These are phyloP conservation scores for Drosophila jambulina DNA, from an alignment of 1,140 invertebrate species.

Conservation along the genomic window DNA sequence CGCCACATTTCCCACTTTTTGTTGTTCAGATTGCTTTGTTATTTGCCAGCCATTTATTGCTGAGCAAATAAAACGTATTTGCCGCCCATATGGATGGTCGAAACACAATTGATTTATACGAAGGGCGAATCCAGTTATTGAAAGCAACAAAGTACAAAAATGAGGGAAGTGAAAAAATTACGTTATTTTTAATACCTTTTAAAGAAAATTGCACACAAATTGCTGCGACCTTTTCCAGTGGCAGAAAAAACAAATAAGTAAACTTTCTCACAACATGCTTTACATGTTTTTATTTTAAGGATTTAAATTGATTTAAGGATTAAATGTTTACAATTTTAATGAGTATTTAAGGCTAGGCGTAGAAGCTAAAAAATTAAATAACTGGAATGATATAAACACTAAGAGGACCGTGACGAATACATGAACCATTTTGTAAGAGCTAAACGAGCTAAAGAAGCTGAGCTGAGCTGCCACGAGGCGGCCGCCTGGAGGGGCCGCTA, in stretches of 20 bases:
- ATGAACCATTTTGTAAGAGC: constrained; percentile 55
- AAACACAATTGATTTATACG: constrained; percentile 66
- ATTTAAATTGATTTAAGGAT: constrained; percentile 35
- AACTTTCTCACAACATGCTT: constrained; percentile 20
- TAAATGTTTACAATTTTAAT: constrained; percentile 36
- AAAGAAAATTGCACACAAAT: not conserved
- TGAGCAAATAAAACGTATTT: constrained; percentile 64
- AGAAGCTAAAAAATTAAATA: constrained; percentile 64
- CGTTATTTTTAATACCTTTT: not conserved
- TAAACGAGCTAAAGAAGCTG: constrained; percentile 16
- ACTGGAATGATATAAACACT: constrained; percentile 70
- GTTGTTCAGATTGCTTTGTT: constrained; percentile 33
- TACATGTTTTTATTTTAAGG: constrained; percentile 44
- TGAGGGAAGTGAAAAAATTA: not conserved
- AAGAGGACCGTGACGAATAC: constrained; percentile 23
- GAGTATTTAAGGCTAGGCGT: constrained; percentile 68
- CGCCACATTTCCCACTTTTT: constrained; percentile 30
- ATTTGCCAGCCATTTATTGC: constrained; percentile 58
- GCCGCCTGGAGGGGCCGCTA: constrained; percentile 43
- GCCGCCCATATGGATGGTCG: constrained; percentile 59
- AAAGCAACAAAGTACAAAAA: constrained; percentile 19
- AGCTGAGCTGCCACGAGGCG: constrained; percentile 37
- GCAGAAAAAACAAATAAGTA: not conserved
- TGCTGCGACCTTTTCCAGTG: not conserved
- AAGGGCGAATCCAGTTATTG: constrained; percentile 28